Evolutionary conservation across 2,888 invertebrate genomes (phyloP).

Genomic region (Chloroclystis v-ata): DNA sequence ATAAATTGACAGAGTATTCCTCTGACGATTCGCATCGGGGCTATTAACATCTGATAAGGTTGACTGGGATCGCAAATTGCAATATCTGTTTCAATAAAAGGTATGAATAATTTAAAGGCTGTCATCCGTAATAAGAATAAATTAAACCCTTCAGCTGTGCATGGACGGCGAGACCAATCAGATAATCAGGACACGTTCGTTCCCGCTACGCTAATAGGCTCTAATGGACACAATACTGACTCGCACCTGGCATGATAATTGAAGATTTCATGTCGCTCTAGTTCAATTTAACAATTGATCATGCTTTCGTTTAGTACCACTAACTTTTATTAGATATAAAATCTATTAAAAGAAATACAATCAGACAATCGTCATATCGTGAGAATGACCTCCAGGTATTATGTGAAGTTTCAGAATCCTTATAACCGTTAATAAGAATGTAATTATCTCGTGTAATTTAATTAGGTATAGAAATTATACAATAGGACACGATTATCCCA

Average conservation of each 20-base stretch:
- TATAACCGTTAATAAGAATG: background rate
- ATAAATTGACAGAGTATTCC: slow-evolving; percentile 17
- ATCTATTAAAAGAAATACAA: too few relatives aligned
- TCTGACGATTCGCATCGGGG: slow-evolving; percentile 12
- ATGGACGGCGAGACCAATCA: slow-evolving; percentile 38
- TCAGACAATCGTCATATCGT: too few relatives aligned
- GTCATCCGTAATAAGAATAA: slow-evolving; percentile 34
- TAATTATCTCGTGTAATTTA: background rate
- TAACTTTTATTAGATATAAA: too few relatives aligned
- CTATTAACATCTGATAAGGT: slow-evolving; percentile 20
- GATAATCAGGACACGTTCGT: slow-evolving; percentile 56
- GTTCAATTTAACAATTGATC: slow-evolving; percentile 26
- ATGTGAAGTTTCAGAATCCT: too few relatives aligned
- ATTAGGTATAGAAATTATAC: slow-evolving; percentile 3
- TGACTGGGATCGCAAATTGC: slow-evolving; percentile 22
- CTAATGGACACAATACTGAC: slow-evolving; percentile 50
- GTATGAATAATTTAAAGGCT: slow-evolving; percentile 42
- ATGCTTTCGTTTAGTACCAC: slow-evolving; percentile 11
- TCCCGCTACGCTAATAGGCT: slow-evolving; percentile 56
- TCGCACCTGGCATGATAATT: slow-evolving; percentile 57
- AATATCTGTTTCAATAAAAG: slow-evolving; percentile 23
- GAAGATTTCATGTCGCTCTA: slow-evolving; percentile 37
- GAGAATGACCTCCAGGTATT: too few relatives aligned
- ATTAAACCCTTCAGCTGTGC: slow-evolving; percentile 38
- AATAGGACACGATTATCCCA: slow-evolving; percentile 5